These are phyloP conservation scores for Paramormyrops hopkinsi DNA, from an alignment of 2,797 vertebrate genomes.

Conservation along the genomic window DNA sequence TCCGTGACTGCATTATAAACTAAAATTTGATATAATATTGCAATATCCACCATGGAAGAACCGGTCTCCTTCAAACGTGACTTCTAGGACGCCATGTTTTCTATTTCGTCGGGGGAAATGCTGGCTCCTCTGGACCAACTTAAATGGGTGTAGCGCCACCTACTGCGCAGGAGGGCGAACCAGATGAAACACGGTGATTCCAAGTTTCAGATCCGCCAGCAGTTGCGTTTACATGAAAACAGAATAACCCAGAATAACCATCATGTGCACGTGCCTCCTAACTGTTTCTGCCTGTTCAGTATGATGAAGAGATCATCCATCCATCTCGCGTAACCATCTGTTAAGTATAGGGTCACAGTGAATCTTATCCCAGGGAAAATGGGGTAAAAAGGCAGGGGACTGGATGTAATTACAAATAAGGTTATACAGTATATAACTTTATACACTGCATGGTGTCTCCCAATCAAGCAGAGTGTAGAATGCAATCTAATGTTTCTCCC, in stretches of 20 bases:
- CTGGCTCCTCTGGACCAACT: neutral
- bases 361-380: neutral
- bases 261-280: neutral
- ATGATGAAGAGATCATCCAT: neutral
- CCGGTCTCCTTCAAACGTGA: constrained; percentile 56
- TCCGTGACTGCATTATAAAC: neutral
- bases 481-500: neutral
- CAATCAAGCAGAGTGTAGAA: neutral
- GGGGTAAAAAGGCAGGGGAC: neutral
- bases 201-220: neutral
- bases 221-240: neutral
- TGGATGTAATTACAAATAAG: neutral
- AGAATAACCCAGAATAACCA: neutral
- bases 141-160: neutral
- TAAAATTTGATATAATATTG: neutral
- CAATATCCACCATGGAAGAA: neutral
- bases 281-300: neutral
- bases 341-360: neutral
- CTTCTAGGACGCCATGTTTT: constrained; percentile 43
- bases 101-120: neutral
- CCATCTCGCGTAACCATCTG: neutral
- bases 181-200: no score
- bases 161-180: neutral
- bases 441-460: neutral
- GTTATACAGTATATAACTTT: neutral